phyloP scores from a whole-genome alignment of 2,888 invertebrate genomes.

The Microdon myrmicae region DNA sequence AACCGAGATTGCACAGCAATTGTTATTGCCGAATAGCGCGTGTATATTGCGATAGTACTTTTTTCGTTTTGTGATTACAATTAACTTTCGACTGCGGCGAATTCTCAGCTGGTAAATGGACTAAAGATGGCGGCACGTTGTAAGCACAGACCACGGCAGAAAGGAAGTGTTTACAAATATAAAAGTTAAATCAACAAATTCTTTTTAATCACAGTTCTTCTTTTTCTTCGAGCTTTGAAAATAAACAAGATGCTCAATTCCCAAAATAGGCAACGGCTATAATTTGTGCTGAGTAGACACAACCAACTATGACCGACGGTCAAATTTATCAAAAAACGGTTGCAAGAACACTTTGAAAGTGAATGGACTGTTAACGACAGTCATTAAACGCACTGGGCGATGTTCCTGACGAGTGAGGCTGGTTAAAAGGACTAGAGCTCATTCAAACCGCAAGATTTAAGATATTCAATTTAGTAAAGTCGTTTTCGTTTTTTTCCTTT shows the following conservation, averaged over 20 bases:
- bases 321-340: no score
- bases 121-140: slow-evolving; percentile 46
- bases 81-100: slow-evolving; percentile 32
- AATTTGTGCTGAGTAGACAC: no score
- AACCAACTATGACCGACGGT: no score
- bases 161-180: no score
- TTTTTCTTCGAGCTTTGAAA: no score
- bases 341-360: slow-evolving; percentile 11
- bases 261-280: no score
- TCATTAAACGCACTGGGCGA: slow-evolving; percentile 5
- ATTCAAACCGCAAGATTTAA: no score
- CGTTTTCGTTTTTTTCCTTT: neutral
- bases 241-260: no score
- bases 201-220: no score
- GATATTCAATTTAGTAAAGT: no score
- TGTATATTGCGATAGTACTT: neutral
- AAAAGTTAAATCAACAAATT: no score
- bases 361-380: neutral
- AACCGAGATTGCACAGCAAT: neutral
- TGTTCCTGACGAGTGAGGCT: neutral
- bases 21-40: neutral
- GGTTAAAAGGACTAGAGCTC: slow-evolving; percentile 2
- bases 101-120: slow-evolving; percentile 41
- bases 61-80: slow-evolving; percentile 14
- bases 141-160: no score